These are phyloP conservation scores for Verasper variegatus DNA, from an alignment of 2,113 vertebrate species.

Conservation along the genomic window DNA sequence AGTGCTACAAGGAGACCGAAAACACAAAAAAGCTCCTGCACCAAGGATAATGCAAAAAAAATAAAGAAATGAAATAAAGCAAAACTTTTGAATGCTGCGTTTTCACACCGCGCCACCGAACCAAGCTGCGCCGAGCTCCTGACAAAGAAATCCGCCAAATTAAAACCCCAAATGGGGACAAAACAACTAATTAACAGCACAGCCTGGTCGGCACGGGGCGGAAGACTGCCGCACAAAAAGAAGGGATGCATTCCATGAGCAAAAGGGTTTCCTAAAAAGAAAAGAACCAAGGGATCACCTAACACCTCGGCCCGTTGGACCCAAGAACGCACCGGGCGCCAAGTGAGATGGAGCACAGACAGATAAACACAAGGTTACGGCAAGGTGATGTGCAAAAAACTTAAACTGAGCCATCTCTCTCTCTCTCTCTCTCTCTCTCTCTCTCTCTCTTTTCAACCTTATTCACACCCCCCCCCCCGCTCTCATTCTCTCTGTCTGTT, in stretches of 20 bases:
- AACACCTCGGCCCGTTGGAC: constrained; percentile 80
- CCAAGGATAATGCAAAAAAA: constrained; percentile 66
- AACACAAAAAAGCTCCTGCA: constrained; percentile 86
- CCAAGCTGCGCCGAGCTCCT: constrained; percentile 36
- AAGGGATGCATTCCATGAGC: constrained; percentile 87
- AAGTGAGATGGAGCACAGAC: constrained; percentile 72
- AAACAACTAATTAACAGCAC: constrained; percentile 18
- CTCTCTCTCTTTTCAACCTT: constrained; percentile 35
- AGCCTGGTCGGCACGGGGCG: constrained; percentile 19
- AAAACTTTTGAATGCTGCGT: constrained; percentile 44
- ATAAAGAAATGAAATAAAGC: constrained; percentile 33
- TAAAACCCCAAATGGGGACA: constrained; percentile 17
- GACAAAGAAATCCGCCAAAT: constrained; percentile 15
- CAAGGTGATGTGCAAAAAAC: constrained; percentile 77
- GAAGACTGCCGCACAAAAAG: constrained; percentile 73
- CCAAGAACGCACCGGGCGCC: constrained; percentile 77
- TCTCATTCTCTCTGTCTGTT: constrained; percentile 70
- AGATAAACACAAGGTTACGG: constrained; percentile 67
- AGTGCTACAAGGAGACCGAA: constrained; percentile 90
- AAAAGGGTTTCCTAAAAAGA: constrained; percentile 82
- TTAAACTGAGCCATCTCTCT: constrained; percentile 66
- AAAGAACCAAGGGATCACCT: constrained; percentile 74
- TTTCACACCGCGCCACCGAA: constrained; percentile 41
- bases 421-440: constrained; percentile 7
- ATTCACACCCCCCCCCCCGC: constrained; percentile 42